These are phyloP conservation scores for Nasonia vitripennis DNA, from an alignment of 1,140 invertebrate species.

Conservation along the genomic window DNA sequence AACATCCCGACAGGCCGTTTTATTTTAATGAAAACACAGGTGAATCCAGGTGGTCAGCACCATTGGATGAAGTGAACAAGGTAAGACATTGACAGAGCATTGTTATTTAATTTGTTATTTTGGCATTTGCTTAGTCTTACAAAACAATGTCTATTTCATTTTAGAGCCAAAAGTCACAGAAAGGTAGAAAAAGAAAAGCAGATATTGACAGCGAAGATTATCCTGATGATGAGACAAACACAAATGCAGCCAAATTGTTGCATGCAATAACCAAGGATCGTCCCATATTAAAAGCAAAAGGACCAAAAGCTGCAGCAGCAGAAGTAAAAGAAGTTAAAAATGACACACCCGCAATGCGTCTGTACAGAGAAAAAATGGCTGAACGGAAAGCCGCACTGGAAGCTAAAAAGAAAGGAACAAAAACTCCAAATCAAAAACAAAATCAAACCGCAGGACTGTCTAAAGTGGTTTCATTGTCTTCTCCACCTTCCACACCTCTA, in stretches of 20 bases:
- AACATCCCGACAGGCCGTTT: constrained; percentile 61
- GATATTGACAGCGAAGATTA: constrained; percentile 28
- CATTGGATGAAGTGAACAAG: constrained; percentile 41
- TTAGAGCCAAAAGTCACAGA: constrained; percentile 1
- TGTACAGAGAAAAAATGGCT: constrained; percentile 50
- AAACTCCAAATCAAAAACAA: constrained; percentile 17
- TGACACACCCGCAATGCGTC: constrained; percentile 50
- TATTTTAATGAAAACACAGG: constrained; percentile 67
- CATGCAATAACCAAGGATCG: constrained; percentile 43
- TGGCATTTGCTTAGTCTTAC: neutral
- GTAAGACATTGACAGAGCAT: constrained; percentile 35
- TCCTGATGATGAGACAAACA: neutral
- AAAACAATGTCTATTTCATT: neutral
- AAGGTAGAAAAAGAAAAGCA: constrained; percentile 39
- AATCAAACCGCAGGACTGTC: neutral
- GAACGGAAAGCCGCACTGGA: constrained; percentile 34
- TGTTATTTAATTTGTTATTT: neutral
- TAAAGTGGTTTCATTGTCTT: neutral
- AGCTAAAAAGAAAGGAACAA: constrained; percentile 42
- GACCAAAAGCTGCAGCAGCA: constrained; percentile 5
- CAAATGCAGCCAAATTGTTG: constrained; percentile 35
- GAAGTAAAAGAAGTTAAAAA: neutral
- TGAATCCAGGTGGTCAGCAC: constrained; percentile 60
- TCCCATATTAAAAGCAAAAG: constrained; percentile 50
- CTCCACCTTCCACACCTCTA: neutral